Evolutionary conservation across 23 tunicate genomes (phyloP).

Genomic region (Aplidium turbinatum): DNA sequence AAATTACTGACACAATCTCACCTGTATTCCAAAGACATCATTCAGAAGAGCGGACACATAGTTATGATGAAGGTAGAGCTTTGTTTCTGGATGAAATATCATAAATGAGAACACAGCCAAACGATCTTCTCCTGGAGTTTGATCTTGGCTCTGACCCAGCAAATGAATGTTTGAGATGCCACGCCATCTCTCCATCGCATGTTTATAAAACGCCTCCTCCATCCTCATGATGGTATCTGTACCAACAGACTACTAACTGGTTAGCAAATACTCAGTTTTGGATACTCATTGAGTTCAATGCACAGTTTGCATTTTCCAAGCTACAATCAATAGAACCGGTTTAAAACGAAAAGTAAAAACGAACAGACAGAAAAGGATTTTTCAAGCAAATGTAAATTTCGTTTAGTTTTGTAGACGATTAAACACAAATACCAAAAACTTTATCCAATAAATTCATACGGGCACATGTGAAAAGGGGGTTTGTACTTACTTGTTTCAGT

Average conservation of each 20-base stretch:
- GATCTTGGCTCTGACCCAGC: constrained; percentile 35
- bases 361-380: too few relatives aligned
- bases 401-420: too few relatives aligned
- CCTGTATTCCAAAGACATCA: constrained; percentile 98
- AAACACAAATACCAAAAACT: too few relatives aligned
- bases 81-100: constrained; percentile 45
- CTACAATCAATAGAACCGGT: background rate
- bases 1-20: too few relatives aligned
- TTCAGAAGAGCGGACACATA: constrained; percentile 87
- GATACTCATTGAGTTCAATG: background rate
- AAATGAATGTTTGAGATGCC: constrained; percentile 59
- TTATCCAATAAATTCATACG: too few relatives aligned
- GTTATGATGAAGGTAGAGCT: constrained; percentile 87
- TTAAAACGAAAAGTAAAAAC: too few relatives aligned
- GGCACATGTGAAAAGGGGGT: too few relatives aligned
- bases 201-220: constrained; percentile 48
- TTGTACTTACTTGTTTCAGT: constrained; percentile 62
- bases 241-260: constrained; percentile 52
- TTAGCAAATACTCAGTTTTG: background rate
- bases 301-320: too few relatives aligned
- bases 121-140: constrained; percentile 13
- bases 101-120: constrained; percentile 95
- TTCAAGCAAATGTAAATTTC: too few relatives aligned
- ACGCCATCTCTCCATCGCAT: constrained; percentile 58
- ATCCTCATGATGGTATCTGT: constrained; percentile 43